These are phyloP conservation scores for Sander vitreus DNA, from an alignment of 2,113 vertebrate genomes.

Conservation along the genomic window DNA sequence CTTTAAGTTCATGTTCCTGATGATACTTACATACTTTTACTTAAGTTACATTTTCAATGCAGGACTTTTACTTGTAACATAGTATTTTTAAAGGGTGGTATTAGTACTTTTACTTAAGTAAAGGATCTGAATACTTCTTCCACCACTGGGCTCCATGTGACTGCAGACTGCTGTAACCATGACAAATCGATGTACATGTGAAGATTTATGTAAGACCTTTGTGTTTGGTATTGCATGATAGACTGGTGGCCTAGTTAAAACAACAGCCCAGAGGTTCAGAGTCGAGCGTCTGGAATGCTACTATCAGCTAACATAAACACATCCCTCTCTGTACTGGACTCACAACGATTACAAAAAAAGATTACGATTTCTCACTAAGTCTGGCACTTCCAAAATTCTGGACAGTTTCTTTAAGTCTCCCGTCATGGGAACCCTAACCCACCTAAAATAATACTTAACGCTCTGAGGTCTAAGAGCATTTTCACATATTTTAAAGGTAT, in stretches of 20 bases:
- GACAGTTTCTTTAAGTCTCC: not conserved
- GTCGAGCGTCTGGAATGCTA: not conserved
- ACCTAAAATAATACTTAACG: not conserved
- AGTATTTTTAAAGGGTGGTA: no score
- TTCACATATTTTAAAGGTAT: no score
- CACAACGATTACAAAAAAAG: not conserved
- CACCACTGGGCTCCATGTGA: conserved; percentile 22
- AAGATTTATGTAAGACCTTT: conserved; percentile 8
- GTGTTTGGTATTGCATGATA: not conserved
- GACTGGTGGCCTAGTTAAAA: not conserved
- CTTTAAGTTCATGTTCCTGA: no score
- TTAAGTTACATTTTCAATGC: no score
- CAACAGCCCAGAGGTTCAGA: not conserved
- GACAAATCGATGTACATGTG: conserved; percentile 38
- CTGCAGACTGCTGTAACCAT: conserved; percentile 5
- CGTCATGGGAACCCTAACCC: not conserved
- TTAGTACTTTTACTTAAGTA: no score
- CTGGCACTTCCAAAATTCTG: not conserved
- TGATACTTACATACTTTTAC: no score
- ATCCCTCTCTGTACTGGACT: not conserved
- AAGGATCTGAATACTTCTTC: no score
- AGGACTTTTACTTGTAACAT: no score
- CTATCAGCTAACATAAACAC: not conserved
- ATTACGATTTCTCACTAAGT: no score
- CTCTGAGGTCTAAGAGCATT: no score